Percentiles rank a stretch among this genome's conserved stretches.
Evolutionary conservation across 2,888 invertebrate species (phyloP).

Genomic region (Catocala sponsa): DNA sequence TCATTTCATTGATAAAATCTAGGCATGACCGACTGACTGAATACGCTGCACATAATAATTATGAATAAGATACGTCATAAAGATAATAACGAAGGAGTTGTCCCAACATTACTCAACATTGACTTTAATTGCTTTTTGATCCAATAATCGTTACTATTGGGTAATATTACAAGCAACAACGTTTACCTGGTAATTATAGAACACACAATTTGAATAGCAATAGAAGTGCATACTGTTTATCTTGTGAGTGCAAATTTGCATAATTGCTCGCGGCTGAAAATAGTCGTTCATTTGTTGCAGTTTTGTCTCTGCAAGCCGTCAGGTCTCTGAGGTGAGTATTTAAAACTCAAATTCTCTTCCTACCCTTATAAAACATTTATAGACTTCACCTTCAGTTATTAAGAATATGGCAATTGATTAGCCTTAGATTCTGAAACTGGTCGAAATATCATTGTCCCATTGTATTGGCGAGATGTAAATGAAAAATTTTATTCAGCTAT

Average conservation of each 20-base stretch:
- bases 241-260: slow-evolving; percentile 26
- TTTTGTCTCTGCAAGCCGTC: neutral
- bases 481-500: no score
- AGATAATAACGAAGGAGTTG: slow-evolving; percentile 31
- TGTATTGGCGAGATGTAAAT: no score
- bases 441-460: no score
- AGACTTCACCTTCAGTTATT: no score
- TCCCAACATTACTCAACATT: slow-evolving; percentile 22
- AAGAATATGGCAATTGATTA: no score
- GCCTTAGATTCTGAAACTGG: no score
- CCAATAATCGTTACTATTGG: slow-evolving; percentile 36
- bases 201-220: slow-evolving; percentile 40
- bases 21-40: slow-evolving; percentile 14
- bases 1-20: slow-evolving; percentile 18
- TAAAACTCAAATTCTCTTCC: no score
- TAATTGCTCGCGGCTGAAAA: slow-evolving; percentile 21
- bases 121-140: slow-evolving; percentile 36
- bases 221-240: slow-evolving; percentile 31
- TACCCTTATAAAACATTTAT: no score
- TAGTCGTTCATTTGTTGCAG: neutral
- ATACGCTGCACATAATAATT: slow-evolving; percentile 35
- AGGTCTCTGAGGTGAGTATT: no score
- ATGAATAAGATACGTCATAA: slow-evolving; percentile 40
- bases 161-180: slow-evolving; percentile 23
- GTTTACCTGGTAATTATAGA: slow-evolving; percentile 32